phyloP scores from a whole-genome alignment of 2,113 vertebrate species.

The Tyrannus savana region DNA sequence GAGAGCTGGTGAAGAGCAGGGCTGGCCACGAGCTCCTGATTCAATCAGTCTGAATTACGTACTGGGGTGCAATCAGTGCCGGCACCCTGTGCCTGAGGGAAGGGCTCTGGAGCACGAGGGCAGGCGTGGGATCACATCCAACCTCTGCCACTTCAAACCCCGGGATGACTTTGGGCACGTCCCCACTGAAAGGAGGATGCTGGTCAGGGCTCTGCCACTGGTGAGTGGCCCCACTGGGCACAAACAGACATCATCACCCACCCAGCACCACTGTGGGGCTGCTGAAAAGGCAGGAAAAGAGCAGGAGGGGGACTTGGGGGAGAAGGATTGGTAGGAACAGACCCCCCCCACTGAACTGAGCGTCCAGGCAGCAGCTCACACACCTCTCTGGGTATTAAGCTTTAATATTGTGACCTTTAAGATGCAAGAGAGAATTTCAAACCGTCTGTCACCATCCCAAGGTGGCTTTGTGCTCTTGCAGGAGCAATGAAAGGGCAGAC shows the following conservation, averaged over 20 bases:
- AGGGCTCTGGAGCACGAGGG: neutral
- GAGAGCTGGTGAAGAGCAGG: neutral
- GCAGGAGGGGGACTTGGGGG: neutral
- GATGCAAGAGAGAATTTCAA: neutral
- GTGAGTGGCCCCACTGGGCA: fast-evolving
- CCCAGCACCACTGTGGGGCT: neutral
- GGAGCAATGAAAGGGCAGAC: neutral
- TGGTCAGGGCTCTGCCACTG: fast-evolving
- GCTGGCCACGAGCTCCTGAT: neutral
- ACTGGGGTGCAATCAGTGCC: fast-evolving
- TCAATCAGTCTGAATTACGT: neutral
- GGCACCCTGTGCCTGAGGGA: neutral
- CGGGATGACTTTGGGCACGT: neutral
- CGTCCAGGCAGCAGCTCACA: neutral
- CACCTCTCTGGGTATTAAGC: neutral
- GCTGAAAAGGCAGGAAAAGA: neutral
- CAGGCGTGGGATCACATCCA: fast-evolving
- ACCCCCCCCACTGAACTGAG: neutral
- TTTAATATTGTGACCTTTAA: neutral
- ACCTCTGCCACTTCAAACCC: fast-evolving
- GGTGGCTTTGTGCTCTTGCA: neutral
- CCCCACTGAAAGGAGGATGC: fast-evolving
- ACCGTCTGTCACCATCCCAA: neutral
- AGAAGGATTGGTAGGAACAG: neutral
- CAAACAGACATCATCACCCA: neutral